phyloP scores from a whole-genome alignment of 2,888 invertebrate species.

The Drosophila percnosoma region DNA sequence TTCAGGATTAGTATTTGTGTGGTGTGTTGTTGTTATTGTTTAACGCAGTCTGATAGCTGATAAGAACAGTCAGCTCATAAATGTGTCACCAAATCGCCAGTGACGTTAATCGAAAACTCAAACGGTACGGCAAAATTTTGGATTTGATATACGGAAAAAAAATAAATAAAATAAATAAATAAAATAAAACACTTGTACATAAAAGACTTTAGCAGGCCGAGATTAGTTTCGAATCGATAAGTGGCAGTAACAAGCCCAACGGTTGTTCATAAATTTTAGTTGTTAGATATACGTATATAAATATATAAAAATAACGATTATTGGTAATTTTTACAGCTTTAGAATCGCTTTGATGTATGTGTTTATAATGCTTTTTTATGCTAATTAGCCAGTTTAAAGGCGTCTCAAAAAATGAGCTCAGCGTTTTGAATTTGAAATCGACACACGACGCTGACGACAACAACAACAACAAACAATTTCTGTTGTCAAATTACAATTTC shows the following conservation, averaged over 20 bases:
- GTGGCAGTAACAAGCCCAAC: background rate
- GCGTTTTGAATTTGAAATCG: constrained; percentile 70
- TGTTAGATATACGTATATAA: constrained; percentile 17
- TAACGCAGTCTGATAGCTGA: constrained; percentile 26
- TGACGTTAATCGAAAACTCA: constrained; percentile 50
- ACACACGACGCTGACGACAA: constrained; percentile 36
- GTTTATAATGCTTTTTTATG: constrained; percentile 71
- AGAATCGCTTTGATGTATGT: constrained; percentile 50
- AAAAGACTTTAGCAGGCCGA: constrained; percentile 7
- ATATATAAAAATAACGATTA: constrained; percentile 35
- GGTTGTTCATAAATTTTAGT: constrained; percentile 18
- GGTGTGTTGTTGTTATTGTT: constrained; percentile 10
- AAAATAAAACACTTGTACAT: constrained; percentile 12
- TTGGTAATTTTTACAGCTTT: constrained; percentile 59
- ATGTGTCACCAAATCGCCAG: constrained; percentile 67
- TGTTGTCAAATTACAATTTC: constrained; percentile 58
- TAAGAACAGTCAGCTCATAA: constrained; percentile 61
- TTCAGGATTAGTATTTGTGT: constrained; percentile 36
- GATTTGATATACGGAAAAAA: constrained; percentile 15
- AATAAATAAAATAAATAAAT: background rate
- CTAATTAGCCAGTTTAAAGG: constrained; percentile 64
- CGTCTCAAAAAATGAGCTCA: constrained; percentile 76
- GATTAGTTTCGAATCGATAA: constrained; percentile 25
- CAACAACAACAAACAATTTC: constrained; percentile 27
- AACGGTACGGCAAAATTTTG: constrained; percentile 10